Conservation (phyloP, 2,888 invertebrate genomes). For the Zonitis immaculata region DNA sequence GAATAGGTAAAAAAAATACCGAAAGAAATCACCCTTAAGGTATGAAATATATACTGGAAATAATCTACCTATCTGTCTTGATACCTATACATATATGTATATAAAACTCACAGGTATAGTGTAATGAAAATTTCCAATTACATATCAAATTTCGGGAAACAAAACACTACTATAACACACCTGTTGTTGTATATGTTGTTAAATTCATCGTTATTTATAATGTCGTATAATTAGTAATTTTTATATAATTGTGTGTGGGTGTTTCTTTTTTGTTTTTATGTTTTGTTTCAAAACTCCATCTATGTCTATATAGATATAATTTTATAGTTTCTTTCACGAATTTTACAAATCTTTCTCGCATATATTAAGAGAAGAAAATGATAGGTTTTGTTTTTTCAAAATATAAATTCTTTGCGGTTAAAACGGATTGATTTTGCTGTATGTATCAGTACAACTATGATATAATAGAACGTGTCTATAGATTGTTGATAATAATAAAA, state of each 20-base stretch:
- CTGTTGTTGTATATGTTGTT: no score
- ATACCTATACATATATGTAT: no score
- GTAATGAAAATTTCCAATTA: constrained; percentile 21
- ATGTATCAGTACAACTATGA: no score
- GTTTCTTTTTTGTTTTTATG: not conserved
- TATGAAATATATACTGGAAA: not conserved
- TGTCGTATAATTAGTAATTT: not conserved
- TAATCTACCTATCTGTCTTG: not conserved
- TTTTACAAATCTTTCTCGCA: not conserved
- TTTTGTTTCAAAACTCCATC: no score
- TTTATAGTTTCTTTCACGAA: not conserved
- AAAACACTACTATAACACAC: constrained; percentile 3
- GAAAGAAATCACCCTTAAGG: not conserved
- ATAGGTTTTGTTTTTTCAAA: not conserved
- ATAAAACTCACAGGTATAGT: no score
- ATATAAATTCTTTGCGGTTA: not conserved
- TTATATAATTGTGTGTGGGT: not conserved
- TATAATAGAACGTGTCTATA: constrained; percentile 13
- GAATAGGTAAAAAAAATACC: not conserved
- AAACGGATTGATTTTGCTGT: constrained; percentile 10
- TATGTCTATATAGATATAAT: no score
- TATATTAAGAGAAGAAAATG: no score
- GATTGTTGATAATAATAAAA: constrained; percentile 16
- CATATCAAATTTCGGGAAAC: constrained; percentile 15
- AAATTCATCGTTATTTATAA: no score